Evolutionary conservation across 2,888 invertebrate genomes (phyloP).

Genomic region (Euplexia lucipara): DNA sequence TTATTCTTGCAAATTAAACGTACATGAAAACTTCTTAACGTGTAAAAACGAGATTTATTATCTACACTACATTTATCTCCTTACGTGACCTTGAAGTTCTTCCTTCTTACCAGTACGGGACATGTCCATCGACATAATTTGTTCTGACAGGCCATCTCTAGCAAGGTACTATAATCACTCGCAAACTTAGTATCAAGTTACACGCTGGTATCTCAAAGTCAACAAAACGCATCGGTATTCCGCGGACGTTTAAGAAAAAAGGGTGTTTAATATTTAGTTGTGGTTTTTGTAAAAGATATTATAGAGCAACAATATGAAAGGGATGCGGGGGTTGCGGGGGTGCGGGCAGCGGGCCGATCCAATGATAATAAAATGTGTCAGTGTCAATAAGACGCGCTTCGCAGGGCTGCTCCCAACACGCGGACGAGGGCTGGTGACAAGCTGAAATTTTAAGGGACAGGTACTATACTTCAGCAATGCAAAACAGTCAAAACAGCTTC

Average conservation of each 20-base stretch:
- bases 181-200: slow-evolving; percentile 6
- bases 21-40: background rate
- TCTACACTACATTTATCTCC: background rate
- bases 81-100: background rate
- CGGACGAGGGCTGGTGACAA: background rate
- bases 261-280: slow-evolving; percentile 63
- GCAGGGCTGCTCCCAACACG: slow-evolving; percentile 24
- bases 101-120: no score
- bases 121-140: background rate
- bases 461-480: no score
- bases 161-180: background rate
- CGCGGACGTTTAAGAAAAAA: slow-evolving; percentile 47
- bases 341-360: slow-evolving; percentile 44
- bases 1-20: background rate
- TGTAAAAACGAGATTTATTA: background rate
- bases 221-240: slow-evolving; percentile 59
- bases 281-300: slow-evolving; percentile 65
- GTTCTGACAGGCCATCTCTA: background rate
- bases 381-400: slow-evolving; percentile 66
- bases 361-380: slow-evolving; percentile 74
- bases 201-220: slow-evolving; percentile 26
- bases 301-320: slow-evolving; percentile 54
- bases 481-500: no score
- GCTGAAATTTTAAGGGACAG: background rate
- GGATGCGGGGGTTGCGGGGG: background rate